Evolutionary conservation across 2,888 invertebrate genomes (phyloP), one percentile per base, ranked within the genome.

Genomic region (Drosophila flavopinicola): DNA sequence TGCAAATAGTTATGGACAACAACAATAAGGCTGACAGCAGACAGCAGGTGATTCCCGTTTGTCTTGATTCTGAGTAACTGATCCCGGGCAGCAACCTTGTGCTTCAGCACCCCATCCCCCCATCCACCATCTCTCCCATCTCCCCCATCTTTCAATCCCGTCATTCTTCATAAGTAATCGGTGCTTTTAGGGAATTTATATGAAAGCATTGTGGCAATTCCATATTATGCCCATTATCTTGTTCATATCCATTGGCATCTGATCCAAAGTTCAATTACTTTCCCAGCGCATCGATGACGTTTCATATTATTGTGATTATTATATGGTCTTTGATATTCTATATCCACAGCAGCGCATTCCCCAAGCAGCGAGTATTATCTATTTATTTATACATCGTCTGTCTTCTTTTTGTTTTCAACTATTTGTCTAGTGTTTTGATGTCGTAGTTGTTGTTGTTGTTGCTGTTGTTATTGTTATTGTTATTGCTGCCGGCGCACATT

Each of bases 401-500:
- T 27, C 37, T 23, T 35, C n/a, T n/a, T n/a, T n/a, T 20, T 37
- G 35, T 54, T 37, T 41, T 37, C 37, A 53, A 27, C 13, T 74
- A 44, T 69, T 61, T n/a, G n/a, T n/a, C n/a, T n/a, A n/a, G n/a
- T n/a, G n/a, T n/a, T n/a, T n/a, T n/a, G n/a, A n/a, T n/a, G n/a
- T n/a, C n/a, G n/a, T n/a, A n/a, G n/a, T n/a, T n/a, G n/a, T n/a
- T n/a, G n/a, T n/a, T 79, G 29, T 54, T 41, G 6, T 27, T 35
- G 9, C 41, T 29, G 9, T 17, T 24, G 7, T 37, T 61, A 17
- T 35, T 51, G 13, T 57, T 58, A 6, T 35, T 24, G 4, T 49
- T 69, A 17, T 42, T 52, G 59, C 54, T 77, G 61, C 70, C 78
- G 77, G 70, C 65, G 41, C 61, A 69, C 37, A 74, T 74, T 68